Evolutionary conservation across 2,797 vertebrate species (phyloP), one percentile per base, ranked within the genome.

Genomic region (Florisuga fusca): DNA sequence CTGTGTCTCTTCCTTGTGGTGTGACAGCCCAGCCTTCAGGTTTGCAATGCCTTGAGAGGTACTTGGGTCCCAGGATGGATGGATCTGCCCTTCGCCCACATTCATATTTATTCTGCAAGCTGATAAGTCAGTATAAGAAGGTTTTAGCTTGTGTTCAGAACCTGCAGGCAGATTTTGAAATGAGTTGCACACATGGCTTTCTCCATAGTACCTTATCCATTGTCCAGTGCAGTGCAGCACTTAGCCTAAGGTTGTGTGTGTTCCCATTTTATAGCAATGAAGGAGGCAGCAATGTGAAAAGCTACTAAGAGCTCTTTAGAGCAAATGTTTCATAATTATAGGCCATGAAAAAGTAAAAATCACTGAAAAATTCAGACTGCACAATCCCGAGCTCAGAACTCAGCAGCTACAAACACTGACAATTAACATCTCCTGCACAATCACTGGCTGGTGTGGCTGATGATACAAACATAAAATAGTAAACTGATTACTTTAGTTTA

Each of bases 241-340:
- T 90, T 95, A 87, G 71, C 94, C 84, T 90, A 80, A 83, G 90
- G 94, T 92, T 93, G 78, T 80, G 29, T 74, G 21, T 54, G 63
- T 90, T 94, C 84, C 84, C 31, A 14, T 95, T 94, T 90, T 75
- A 79, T 50, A 53, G 53, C 84, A 92, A 46, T 61, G 81, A 87
- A 72, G 92, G 63, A 77, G 62, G 50, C 59, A 84, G 86, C 74
- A 90, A 73, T 69, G n/a, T 82, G 67, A 90, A 93, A 89, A 94
- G 77, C 74, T 86, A 84, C 69, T 58, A 72, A 93, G 62, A 92
- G 48, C 61, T 79, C 86, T 94, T 94, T 59, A 84, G 54, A 90
- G 38, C 14, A 88, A 90, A 87, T 82, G 45, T 76, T 95, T 96
- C 88, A 57, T 82, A 86, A 94, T 84, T 71, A 78, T 84, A 68